Evolutionary conservation across 1,140 invertebrate species (phyloP).

Genomic region (Papilio machaon): DNA sequence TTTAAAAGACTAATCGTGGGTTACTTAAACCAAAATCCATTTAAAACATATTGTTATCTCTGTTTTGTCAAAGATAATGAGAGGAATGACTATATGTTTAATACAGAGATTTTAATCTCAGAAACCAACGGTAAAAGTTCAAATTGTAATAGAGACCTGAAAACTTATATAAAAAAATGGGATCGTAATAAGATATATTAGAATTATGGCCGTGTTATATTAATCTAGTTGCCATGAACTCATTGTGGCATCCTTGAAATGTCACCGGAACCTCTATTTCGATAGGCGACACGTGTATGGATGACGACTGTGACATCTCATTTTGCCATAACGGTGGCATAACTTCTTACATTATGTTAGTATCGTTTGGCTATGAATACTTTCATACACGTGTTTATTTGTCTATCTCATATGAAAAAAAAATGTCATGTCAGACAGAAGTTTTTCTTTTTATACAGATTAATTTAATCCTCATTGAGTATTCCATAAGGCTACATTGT

Average conservation of each 20-base stretch:
- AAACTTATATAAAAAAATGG: slow-evolving; percentile 22
- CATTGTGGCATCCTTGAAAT: slow-evolving; percentile 34
- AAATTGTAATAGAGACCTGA: slow-evolving; percentile 18
- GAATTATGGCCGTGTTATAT: slow-evolving; percentile 17
- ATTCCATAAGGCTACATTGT: too few species aligned
- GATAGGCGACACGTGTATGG: slow-evolving; percentile 21
- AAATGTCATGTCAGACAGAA: neutral
- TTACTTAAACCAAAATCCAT: too few species aligned
- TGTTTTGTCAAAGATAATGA: too few species aligned
- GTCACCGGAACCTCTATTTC: slow-evolving; percentile 17
- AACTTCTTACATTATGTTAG: neutral
- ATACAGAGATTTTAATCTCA: too few species aligned
- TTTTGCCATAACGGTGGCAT: neutral
- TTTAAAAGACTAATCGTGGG: neutral
- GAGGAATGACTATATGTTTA: too few species aligned
- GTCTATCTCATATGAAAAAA: neutral
- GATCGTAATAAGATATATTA: slow-evolving; percentile 30
- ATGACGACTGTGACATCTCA: neutral
- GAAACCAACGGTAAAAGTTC: neutral
- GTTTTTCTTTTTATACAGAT: neutral
- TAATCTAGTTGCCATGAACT: slow-evolving; percentile 36
- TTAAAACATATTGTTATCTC: too few species aligned
- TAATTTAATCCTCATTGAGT: too few species aligned
- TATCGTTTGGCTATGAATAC: neutral
- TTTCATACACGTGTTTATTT: neutral